Percentiles rank a stretch among this genome's conserved stretches.
Conservation (phyloP, 2,797 vertebrate genomes). For the Phrynocephalus guinanensis region DNA sequence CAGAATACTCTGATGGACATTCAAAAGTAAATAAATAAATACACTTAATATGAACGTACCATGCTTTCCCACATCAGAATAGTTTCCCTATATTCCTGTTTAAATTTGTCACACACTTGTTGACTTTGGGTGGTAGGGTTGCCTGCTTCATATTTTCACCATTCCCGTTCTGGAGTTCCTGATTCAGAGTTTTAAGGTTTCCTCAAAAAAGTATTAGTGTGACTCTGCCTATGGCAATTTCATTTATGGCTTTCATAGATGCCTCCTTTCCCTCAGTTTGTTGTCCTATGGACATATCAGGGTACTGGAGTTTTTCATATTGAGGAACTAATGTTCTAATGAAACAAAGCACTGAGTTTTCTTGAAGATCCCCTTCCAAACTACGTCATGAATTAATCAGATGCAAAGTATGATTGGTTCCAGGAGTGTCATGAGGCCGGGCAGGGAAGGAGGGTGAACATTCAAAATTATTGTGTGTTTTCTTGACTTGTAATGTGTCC, state of each 20-base stretch:
- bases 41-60: background rate
- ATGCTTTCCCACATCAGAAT: background rate
- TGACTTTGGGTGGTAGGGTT: background rate
- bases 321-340: background rate
- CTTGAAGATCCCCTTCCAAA: background rate
- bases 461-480: slow-evolving; percentile 3
- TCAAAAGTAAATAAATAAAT: background rate
- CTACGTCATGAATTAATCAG: background rate
- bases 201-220: background rate
- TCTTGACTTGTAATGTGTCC: slow-evolving; percentile 42
- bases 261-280: background rate
- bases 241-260: background rate
- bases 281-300: background rate
- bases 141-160: background rate
- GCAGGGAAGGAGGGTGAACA: slow-evolving; percentile 8
- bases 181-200: background rate
- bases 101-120: background rate
- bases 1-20: background rate
- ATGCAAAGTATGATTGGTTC: slow-evolving; percentile 10
- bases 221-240: background rate
- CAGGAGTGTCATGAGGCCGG: background rate
- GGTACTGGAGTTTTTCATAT: background rate
- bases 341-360: background rate
- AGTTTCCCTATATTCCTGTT: background rate
- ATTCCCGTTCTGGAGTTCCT: background rate